Evolutionary conservation across 1,140 invertebrate genomes (phyloP), one percentile per base, ranked within the genome.

Genomic region (Hormaphis cornu): DNA sequence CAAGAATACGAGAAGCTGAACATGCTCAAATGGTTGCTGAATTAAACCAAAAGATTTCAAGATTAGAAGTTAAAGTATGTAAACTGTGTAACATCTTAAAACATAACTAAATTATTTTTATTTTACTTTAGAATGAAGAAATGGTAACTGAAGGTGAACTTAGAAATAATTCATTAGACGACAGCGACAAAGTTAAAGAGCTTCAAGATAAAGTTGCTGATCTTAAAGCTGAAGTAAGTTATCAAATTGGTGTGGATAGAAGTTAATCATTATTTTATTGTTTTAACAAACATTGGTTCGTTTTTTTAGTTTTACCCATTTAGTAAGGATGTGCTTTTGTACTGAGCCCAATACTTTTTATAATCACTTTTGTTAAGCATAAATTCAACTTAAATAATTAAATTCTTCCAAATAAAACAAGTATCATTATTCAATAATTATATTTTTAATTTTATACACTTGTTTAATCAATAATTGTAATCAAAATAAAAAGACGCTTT

Each of bases 11-110:
- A 73, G 94, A 97, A 75, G 92, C 94, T 26, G 95, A 98, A 77
- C 89, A 94, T 75, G 87, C 92, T 52, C 94, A 97, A 78, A 84
- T 86, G 56, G 88, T 97, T 50, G 95, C 93, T n/a, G 95, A 97
- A 79, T 82, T 98, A 16, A 91, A 88, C 71, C 94, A 96, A 74
- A 93, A 93, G 80, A 93, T 98, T 70, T 95, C 94, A 9, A 85
- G 91, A 74, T 83, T 97, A 69, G 94, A 98, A 81, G 84, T 92
- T 71, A 94, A 94, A 84, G 93, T 93, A 80, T 75, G 71, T 72
- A 61, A 26, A n/a, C 2, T 42, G 35, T 22, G 14, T 28, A 28
- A 20, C n/a, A 12, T 20, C 16, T 16, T 28, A 30, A 6, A 5
- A 26, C 33, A 26, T 33, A 9, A 66, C 33, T n/a, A 42, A 30